phyloP scores from a whole-genome alignment of 2,888 invertebrate species.

The Euspilapteryx auroguttella region DNA sequence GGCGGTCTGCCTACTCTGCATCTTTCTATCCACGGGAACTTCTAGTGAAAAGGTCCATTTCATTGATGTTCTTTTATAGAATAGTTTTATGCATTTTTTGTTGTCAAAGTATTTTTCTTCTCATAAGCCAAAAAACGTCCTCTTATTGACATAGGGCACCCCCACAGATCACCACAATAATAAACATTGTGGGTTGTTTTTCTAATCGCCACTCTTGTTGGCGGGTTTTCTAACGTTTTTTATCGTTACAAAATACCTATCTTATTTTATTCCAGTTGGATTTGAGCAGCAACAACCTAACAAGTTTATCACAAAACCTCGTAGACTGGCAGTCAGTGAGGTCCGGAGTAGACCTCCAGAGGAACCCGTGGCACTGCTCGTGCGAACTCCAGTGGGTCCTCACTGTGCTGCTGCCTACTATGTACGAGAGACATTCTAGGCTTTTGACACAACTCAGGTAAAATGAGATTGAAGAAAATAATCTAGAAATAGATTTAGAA shows the following conservation, averaged over 20 bases:
- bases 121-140: no score
- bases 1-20: no score
- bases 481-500: no score
- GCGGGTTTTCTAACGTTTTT: not conserved
- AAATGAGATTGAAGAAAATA: no score
- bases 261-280: constrained; percentile 46
- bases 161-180: not conserved
- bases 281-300: constrained; percentile 56
- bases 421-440: constrained; percentile 37
- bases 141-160: no score
- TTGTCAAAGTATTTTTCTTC: no score
- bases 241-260: not conserved
- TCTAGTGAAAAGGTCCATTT: no score
- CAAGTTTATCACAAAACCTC: constrained; percentile 29
- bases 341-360: constrained; percentile 56
- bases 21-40: no score
- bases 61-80: no score
- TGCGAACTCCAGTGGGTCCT: constrained; percentile 65
- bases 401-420: constrained; percentile 45
- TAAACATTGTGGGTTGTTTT: not conserved
- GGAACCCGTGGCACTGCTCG: constrained; percentile 65
- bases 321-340: constrained; percentile 28
- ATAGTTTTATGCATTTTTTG: no score
- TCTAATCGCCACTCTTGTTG: not conserved
- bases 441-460: constrained; percentile 57